Evolutionary conservation across 1,140 invertebrate genomes (phyloP).

Genomic region (Colletes gigas): DNA sequence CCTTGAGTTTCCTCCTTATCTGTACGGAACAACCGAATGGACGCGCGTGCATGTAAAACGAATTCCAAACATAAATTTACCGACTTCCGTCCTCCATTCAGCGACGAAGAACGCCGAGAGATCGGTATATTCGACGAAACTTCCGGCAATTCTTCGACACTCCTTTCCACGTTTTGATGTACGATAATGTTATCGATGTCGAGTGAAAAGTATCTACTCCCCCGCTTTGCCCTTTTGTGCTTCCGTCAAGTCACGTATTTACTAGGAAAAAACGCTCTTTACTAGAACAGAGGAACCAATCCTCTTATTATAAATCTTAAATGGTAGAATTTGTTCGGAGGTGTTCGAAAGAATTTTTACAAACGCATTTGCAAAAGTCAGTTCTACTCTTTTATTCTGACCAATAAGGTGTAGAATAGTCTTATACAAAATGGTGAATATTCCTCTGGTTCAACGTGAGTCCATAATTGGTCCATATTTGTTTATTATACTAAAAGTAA

Average conservation of each 20-base stretch:
- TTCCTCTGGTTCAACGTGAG: too few relatives aligned
- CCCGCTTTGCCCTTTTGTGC: neutral
- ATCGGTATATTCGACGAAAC: conserved; percentile 54
- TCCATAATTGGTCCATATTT: too few relatives aligned
- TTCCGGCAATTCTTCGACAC: conserved; percentile 55
- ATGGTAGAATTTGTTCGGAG: too few relatives aligned
- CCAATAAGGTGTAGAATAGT: too few relatives aligned
- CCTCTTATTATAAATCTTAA: too few relatives aligned
- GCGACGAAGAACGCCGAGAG: conserved; percentile 14
- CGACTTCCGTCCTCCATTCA: conserved; percentile 60
- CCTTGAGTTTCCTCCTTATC: neutral
- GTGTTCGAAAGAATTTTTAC: too few relatives aligned
- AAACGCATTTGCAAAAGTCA: too few relatives aligned
- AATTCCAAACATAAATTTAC: conserved; percentile 62
- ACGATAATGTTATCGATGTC: conserved; percentile 51
- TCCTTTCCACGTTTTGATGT: conserved; percentile 9
- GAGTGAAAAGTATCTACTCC: conserved; percentile 35
- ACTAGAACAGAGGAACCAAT: too few relatives aligned
- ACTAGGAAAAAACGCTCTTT: too few relatives aligned
- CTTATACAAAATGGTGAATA: too few relatives aligned
- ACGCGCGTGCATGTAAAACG: conserved; percentile 54
- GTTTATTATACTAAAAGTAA: too few relatives aligned
- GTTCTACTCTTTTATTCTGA: too few relatives aligned
- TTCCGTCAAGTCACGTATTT: neutral
- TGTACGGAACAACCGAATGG: conserved; percentile 9